Conservation (phyloP, 2,888 invertebrate genomes). For the Dynastes maya region DNA sequence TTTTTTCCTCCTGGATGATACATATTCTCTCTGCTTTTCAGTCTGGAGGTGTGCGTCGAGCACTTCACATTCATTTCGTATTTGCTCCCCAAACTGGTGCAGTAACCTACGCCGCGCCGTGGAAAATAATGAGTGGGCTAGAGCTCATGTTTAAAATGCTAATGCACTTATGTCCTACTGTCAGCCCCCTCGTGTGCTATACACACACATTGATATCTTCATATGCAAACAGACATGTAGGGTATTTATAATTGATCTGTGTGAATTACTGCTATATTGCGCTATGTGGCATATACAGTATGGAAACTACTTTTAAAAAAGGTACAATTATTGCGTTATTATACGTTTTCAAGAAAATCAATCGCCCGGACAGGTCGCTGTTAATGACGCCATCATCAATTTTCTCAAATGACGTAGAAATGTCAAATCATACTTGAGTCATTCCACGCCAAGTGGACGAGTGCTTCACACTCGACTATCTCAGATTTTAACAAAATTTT, state of each 20-base stretch:
- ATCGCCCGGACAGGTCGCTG: too few relatives aligned
- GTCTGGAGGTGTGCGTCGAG: neutral
- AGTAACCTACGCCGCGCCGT: slow-evolving; percentile 5
- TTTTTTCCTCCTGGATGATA: neutral
- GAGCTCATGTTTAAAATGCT: slow-evolving; percentile 30
- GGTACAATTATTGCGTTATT: too few relatives aligned
- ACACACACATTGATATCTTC: neutral
- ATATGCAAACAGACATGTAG: neutral
- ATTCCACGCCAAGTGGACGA: too few relatives aligned
- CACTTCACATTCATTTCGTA: slow-evolving; percentile 4
- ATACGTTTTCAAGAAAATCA: too few relatives aligned
- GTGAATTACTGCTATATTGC: too few relatives aligned
- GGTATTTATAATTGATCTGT: neutral
- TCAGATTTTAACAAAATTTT: too few relatives aligned
- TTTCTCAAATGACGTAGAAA: too few relatives aligned
- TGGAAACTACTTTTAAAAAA: too few relatives aligned
- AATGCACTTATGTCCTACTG: slow-evolving; percentile 14
- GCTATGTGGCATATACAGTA: too few relatives aligned
- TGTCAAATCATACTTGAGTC: too few relatives aligned
- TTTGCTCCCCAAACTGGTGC: neutral
- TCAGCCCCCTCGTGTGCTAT: slow-evolving; percentile 2
- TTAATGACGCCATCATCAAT: too few relatives aligned
- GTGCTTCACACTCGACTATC: too few relatives aligned
- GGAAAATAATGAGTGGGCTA: slow-evolving; percentile 9
- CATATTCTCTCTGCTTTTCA: neutral